These are phyloP conservation scores for Pinctada fucata DNA, from an alignment of 2,888 invertebrate genomes.

Conservation along the genomic window DNA sequence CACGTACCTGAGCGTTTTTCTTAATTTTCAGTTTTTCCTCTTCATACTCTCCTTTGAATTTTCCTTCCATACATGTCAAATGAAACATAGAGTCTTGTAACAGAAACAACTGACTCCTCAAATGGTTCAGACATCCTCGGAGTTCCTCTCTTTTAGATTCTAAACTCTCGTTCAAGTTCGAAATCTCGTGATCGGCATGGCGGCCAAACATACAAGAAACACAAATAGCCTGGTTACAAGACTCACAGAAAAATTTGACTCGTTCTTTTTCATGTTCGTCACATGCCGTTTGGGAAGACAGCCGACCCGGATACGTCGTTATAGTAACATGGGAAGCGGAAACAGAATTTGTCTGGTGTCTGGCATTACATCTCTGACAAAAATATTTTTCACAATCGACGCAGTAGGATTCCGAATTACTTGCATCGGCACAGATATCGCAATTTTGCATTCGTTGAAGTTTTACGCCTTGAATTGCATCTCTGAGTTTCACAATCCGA, in stretches of 20 bases:
- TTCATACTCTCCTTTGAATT: slow-evolving; percentile 40
- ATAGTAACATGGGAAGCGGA: slow-evolving; percentile 42
- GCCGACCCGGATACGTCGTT: background rate
- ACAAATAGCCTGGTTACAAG: slow-evolving; percentile 44
- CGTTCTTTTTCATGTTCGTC: slow-evolving; percentile 36
- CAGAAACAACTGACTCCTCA: slow-evolving; percentile 41
- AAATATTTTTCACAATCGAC: slow-evolving; percentile 47
- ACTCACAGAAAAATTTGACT: slow-evolving; percentile 40
- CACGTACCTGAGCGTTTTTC: slow-evolving; percentile 38
- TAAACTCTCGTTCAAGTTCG: slow-evolving; percentile 1
- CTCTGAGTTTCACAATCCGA: slow-evolving; percentile 43
- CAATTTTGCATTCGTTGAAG: slow-evolving; percentile 24
- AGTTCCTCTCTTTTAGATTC: slow-evolving; percentile 13
- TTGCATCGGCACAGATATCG: slow-evolving; percentile 34
- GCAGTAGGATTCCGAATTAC: slow-evolving; percentile 41
- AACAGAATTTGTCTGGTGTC: slow-evolving; percentile 32
- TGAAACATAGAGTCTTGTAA: slow-evolving; percentile 41
- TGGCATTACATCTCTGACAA: slow-evolving; percentile 36
- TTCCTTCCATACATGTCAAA: slow-evolving; percentile 42
- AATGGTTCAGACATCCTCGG: slow-evolving; percentile 24
- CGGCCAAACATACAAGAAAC: slow-evolving; percentile 42
- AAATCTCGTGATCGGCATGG: slow-evolving; percentile 41
- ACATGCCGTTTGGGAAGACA: slow-evolving; percentile 29
- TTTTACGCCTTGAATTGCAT: slow-evolving; percentile 27
- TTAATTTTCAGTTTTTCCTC: slow-evolving; percentile 41